A percentile compares a stretch with the other conserved stretches of the same genome.
Evolutionary conservation across 2,888 invertebrate genomes (phyloP).

Genomic region (Amphipoea lucens): DNA sequence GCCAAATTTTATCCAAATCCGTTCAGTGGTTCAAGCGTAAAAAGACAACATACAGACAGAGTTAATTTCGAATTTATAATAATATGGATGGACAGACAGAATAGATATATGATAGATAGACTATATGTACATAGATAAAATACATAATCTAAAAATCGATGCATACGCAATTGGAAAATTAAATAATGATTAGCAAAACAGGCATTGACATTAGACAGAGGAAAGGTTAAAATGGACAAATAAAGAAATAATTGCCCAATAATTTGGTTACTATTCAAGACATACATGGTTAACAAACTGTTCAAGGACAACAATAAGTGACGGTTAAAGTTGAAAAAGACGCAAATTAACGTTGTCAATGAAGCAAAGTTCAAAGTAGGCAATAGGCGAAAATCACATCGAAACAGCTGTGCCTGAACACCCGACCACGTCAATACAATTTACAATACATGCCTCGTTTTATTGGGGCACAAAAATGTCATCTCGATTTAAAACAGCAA

Average conservation of each 20-base stretch:
- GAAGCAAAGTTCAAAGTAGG: conserved; percentile 27
- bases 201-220: background rate
- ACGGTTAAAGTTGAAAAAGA: background rate
- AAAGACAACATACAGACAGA: no score
- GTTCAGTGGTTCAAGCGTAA: background rate
- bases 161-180: background rate
- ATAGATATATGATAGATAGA: no score
- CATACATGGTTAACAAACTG: background rate
- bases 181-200: background rate
- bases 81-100: no score
- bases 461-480: conserved; percentile 10
- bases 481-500: conserved; percentile 43
- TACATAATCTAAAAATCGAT: background rate
- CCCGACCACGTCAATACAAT: background rate
- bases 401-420: background rate
- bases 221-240: background rate
- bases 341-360: conserved; percentile 33
- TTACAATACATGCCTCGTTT: conserved; percentile 34
- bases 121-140: no score
- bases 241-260: background rate
- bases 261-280: conserved; percentile 10
- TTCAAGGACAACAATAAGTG: conserved; percentile 22
- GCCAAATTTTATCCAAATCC: background rate
- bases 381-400: conserved; percentile 12
- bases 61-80: no score